phyloP scores from a whole-genome alignment of 2,888 invertebrate genomes.

The Sclerodermus sp. region DNA sequence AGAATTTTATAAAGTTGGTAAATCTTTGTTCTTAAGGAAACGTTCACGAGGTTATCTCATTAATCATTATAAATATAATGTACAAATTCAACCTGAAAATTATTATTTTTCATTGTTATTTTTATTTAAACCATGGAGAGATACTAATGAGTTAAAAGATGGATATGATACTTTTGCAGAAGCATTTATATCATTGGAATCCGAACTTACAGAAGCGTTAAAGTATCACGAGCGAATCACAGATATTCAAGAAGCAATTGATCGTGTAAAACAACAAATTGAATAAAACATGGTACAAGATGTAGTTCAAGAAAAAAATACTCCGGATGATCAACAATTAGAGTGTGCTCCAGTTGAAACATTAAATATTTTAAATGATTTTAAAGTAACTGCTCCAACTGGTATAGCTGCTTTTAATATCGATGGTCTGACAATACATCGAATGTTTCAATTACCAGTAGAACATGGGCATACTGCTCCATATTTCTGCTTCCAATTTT shows the following conservation, averaged over 20 bases:
- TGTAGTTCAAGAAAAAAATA: not conserved
- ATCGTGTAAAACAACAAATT: conserved; percentile 16
- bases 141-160: conserved; percentile 17
- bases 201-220: conserved; percentile 17
- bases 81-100: conserved; percentile 17
- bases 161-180: conserved; percentile 14
- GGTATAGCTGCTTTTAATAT: no score
- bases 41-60: conserved; percentile 14
- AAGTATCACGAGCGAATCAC: conserved; percentile 13
- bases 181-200: conserved; percentile 16
- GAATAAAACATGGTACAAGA: conserved; percentile 23
- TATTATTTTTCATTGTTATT: conserved; percentile 24
- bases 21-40: conserved; percentile 26
- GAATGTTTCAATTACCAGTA: no score
- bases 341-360: conserved; percentile 13
- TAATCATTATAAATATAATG: conserved; percentile 8
- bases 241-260: conserved; percentile 12
- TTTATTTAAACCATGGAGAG: no score
- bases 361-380: conserved; percentile 13
- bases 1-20: conserved; percentile 14
- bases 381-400: conserved; percentile 34
- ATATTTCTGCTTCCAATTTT: conserved; percentile 37
- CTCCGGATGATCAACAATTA: not conserved
- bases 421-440: no score
- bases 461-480: conserved; percentile 37